A percentile compares a stretch with the other conserved stretches of the same genome.
Evolutionary conservation across 2,797 vertebrate genomes (phyloP).

Genomic region (Typhlichthys subterraneus): DNA sequence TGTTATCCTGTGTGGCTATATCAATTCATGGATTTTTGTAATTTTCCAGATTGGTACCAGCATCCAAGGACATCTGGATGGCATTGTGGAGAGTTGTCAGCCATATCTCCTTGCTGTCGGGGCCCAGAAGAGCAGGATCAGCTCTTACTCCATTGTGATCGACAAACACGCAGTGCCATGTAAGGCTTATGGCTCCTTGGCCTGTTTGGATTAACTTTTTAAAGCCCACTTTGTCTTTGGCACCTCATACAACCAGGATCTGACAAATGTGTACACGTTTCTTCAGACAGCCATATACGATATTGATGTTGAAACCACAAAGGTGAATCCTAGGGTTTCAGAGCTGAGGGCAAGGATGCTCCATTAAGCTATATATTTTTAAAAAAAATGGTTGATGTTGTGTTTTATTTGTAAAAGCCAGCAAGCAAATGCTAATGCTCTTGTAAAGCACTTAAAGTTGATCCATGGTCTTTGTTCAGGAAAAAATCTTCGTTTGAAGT

Average conservation of each 20-base stretch:
- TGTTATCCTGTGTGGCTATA: conserved; percentile 2
- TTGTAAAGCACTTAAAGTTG: conserved; percentile 19
- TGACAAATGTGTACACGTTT: conserved; percentile 42
- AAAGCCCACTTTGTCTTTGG: conserved; percentile 46
- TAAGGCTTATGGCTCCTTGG: conserved; percentile 20
- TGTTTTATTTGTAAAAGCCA: conserved; percentile 21
- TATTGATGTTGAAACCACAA: conserved; percentile 31
- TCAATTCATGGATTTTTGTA: background rate
- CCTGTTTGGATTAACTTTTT: conserved; percentile 37
- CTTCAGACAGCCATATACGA: conserved; percentile 34
- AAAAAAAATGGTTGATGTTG: conserved; percentile 17
- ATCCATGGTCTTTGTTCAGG: conserved; percentile 29
- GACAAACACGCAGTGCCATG: conserved; percentile 36
- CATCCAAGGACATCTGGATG: conserved; percentile 29
- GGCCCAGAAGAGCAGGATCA: conserved; percentile 15
- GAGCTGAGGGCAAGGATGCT: conserved; percentile 37
- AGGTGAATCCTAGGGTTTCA: conserved; percentile 31
- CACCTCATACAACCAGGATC: conserved; percentile 26
- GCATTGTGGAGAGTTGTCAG: conserved; percentile 22
- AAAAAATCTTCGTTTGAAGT: conserved; percentile 27
- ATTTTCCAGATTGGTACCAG: conserved; percentile 22
- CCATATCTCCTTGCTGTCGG: conserved; percentile 29
- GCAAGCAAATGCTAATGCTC: conserved; percentile 19
- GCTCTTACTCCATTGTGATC: conserved; percentile 28
- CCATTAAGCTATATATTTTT: background rate